Evolutionary conservation across 2,888 invertebrate species (phyloP).

Genomic region (Microctonus brassicae): DNA sequence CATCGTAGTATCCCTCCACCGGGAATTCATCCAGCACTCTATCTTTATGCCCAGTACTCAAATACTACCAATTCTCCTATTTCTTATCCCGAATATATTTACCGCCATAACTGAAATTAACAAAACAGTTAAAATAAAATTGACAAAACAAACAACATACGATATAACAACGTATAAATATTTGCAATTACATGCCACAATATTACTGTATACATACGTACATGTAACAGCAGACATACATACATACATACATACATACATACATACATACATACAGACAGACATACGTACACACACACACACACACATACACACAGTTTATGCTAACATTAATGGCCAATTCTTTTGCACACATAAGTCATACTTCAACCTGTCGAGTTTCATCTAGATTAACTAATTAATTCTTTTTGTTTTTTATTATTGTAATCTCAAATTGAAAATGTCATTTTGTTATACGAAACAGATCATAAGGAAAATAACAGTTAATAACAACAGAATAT

Average conservation of each 20-base stretch:
- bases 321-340: slow-evolving; percentile 48
- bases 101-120: slow-evolving; percentile 66
- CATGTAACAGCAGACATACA: no score
- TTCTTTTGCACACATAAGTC: slow-evolving; percentile 10
- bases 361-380: neutral
- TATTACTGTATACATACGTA: no score
- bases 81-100: slow-evolving; percentile 66
- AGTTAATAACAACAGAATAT: neutral
- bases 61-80: slow-evolving; percentile 59
- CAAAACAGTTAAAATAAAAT: slow-evolving; percentile 15
- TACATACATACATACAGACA: neutral
- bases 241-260: no score
- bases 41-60: slow-evolving; percentile 67
- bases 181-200: no score
- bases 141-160: neutral
- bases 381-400: slow-evolving; percentile 3
- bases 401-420: slow-evolving; percentile 14
- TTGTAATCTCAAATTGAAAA: neutral
- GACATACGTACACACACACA: neutral
- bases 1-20: slow-evolving; percentile 58
- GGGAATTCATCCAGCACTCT: slow-evolving; percentile 66
- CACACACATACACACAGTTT: neutral
- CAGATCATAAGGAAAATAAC: neutral
- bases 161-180: no score
- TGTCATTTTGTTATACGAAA: slow-evolving; percentile 1